Conservation (phyloP, 2,797 vertebrate species). For the Sebastes hubbsi region DNA sequence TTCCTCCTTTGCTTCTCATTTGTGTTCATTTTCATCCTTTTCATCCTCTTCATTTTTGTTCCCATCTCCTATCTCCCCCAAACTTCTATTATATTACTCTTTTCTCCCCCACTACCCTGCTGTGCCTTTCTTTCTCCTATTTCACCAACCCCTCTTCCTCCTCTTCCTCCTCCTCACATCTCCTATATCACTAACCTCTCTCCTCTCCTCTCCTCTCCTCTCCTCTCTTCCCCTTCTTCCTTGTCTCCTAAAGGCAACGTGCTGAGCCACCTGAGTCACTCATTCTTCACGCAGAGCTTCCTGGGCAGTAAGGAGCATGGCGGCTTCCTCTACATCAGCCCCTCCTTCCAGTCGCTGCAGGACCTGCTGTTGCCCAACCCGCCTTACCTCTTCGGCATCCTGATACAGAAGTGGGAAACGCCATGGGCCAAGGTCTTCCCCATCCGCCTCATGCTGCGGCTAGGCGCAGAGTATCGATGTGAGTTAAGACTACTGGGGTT, state of each 20-base stretch:
- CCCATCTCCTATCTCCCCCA: neutral
- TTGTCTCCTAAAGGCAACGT: conserved; percentile 85
- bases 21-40: neutral
- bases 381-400: conserved; percentile 95
- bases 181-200: conserved; percentile 9
- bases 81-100: neutral
- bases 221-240: neutral
- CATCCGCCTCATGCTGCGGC: conserved; percentile 95
- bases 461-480: conserved; percentile 98
- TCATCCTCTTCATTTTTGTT: neutral
- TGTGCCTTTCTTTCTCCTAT: neutral
- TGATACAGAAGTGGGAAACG: conserved; percentile 99
- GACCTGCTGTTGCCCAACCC: conserved; percentile 95
- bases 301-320: conserved; percentile 97
- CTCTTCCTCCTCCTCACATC: neutral
- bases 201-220: neutral
- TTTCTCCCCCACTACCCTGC: neutral
- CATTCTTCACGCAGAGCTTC: conserved; percentile 97
- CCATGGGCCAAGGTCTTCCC: conserved; percentile 99
- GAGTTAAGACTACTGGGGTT: conserved; percentile 70
- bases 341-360: conserved; percentile 95
- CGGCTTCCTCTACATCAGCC: conserved; percentile 94
- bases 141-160: neutral
- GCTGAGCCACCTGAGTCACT: conserved; percentile 95
- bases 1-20: neutral